Evolutionary conservation across 2,888 invertebrate genomes (phyloP), one percentile per base, ranked within the genome.

Genomic region (Aplocera efformata): DNA sequence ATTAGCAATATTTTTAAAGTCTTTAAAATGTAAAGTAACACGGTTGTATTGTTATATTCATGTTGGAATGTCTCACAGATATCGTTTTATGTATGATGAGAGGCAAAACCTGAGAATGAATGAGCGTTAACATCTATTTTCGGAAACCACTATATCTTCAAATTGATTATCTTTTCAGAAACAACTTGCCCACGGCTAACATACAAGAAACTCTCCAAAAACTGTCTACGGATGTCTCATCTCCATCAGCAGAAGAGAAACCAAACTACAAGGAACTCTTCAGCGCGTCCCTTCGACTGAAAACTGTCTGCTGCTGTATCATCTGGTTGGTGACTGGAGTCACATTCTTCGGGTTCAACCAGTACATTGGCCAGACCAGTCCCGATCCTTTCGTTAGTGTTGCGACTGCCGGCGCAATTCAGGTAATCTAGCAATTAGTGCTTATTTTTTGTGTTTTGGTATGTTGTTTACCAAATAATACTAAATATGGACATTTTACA

Each of bases 251-350:
- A 0, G 53, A 68, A 1, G 60, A 66, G 1, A 81, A 89, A 33
- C 88, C 89, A 4, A 90, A 89, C 46, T 74, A 94, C 33, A 4
- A 89, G 0, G 92, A 93, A 62, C 79, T 95, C 24, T 89, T 94
- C 56, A 85, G 90, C 10, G 91, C 91, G 0, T 90, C 91, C 33
- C 82, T 95, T 68, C 72, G 93, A 25, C 53, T 88, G 25, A 92
- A 92, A 64, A 94, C 94, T 0, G 50, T 91, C 0, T 90, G 90
- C 54, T 92, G 93, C 64, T 90, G 91, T 55, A 89, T 91, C 56
- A 91, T 93, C 59, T 96, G 96, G 97, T 81, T 94, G n/a, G 92
- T 94, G 2, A 91, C 93, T 7, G 96, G 96, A 0, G 88, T 96
- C 70, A 92, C 94, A 23, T 95, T 94, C 79, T 97, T 94, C 61